Conservation (phyloP, 1,140 invertebrate genomes). For the Heterodera schachtii region DNA sequence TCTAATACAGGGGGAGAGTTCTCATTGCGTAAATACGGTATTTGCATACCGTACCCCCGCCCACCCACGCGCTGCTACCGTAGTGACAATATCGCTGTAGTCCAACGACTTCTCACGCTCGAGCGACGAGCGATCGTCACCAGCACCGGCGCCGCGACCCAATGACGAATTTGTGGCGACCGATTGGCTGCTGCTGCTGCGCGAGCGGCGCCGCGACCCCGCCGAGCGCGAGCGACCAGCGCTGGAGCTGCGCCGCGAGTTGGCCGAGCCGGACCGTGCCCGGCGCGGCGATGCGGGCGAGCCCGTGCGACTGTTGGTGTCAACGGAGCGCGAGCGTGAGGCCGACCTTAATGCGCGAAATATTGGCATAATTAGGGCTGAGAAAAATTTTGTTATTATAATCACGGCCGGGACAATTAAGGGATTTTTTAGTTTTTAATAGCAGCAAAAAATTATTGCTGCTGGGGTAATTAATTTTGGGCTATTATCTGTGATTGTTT, state of each 20-base stretch:
- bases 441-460: too few species aligned
- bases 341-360: background rate
- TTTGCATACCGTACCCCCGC: too few species aligned
- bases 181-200: slow-evolving; percentile 4
- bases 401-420: too few species aligned
- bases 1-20: too few species aligned
- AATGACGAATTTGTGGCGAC: background rate
- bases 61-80: background rate
- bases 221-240: slow-evolving; percentile 1
- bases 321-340: slow-evolving; percentile 4
- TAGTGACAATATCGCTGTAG: slow-evolving; percentile 20
- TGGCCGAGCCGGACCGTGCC: background rate
- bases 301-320: slow-evolving; percentile 10
- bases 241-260: background rate
- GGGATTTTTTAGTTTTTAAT: too few species aligned
- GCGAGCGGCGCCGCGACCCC: slow-evolving; percentile 14
- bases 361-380: too few species aligned
- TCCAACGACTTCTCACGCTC: slow-evolving; percentile 25
- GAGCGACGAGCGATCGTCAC: background rate
- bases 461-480: too few species aligned
- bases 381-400: too few species aligned
- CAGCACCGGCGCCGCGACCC: too few species aligned
- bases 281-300: background rate
- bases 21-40: too few species aligned
- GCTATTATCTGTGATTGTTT: too few species aligned